These are phyloP conservation scores for Periparus ater DNA, from an alignment of 2,797 vertebrate genomes.

Conservation along the genomic window DNA sequence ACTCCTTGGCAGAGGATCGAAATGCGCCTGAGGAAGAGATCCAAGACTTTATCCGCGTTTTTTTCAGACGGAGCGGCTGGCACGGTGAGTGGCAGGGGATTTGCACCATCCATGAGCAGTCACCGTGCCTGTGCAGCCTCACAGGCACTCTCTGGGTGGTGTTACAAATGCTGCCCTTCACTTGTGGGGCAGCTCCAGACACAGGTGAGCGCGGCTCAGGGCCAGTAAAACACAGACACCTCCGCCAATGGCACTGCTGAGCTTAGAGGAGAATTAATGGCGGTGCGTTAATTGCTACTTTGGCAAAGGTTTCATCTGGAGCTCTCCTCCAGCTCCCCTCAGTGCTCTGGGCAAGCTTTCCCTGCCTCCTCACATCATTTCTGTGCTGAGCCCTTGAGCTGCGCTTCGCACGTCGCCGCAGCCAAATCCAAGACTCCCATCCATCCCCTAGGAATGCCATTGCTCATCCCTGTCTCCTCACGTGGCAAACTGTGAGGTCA, in stretches of 20 bases:
- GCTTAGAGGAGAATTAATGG: not conserved
- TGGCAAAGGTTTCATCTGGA: not conserved
- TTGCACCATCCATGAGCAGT: not conserved
- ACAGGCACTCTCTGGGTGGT: accelerated
- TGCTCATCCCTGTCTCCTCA: not conserved
- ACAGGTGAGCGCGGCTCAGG: not conserved
- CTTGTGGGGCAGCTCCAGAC: not conserved
- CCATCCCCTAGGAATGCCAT: not conserved
- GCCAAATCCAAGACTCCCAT: not conserved
- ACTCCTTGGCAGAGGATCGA: not conserved
- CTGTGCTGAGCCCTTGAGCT: not conserved
- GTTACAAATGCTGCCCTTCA: not conserved
- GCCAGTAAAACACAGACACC: not conserved
- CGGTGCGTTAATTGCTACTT: not conserved
- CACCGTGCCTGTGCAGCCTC: not conserved
- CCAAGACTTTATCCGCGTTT: accelerated
- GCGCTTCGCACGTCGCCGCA: accelerated
- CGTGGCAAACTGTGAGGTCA: not conserved
- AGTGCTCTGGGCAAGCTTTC: not conserved
- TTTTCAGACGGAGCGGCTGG: not conserved
- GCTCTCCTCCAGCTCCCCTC: not conserved
- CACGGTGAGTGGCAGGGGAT: not conserved
- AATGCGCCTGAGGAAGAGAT: not conserved
- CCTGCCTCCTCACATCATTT: not conserved
- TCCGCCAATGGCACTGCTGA: not conserved